These are phyloP conservation scores for Egretta garzetta DNA, from an alignment of 2,113 vertebrate species.

Conservation along the genomic window DNA sequence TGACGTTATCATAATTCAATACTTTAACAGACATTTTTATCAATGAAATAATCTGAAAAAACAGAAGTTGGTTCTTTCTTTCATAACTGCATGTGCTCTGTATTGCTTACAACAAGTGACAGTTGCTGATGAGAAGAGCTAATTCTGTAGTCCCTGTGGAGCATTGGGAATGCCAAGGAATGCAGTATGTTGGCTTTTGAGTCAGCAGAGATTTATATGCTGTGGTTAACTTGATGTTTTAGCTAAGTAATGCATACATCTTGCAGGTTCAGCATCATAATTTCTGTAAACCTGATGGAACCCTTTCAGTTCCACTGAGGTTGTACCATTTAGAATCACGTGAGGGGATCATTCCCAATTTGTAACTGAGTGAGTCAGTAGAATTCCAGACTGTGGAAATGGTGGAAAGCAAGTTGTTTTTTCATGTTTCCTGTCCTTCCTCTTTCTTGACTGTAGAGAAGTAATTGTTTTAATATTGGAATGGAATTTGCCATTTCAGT, in stretches of 20 bases:
- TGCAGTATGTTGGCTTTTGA: not conserved
- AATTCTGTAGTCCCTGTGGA: not conserved
- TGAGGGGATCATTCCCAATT: not conserved
- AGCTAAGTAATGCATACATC: not conserved
- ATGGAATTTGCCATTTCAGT: not conserved
- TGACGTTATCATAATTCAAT: not conserved
- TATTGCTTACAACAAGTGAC: not conserved
- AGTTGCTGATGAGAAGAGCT: not conserved
- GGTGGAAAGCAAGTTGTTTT: not conserved
- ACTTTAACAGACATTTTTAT: not conserved
- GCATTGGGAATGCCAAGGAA: not conserved
- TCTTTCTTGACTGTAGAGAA: not conserved
- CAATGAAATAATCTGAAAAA: not conserved
- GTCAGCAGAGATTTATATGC: not conserved
- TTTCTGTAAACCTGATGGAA: not conserved
- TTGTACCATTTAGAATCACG: not conserved
- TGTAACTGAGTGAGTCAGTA: not conserved
- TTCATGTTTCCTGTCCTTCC: not conserved
- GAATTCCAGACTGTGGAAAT: not conserved
- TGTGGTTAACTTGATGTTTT: not conserved
- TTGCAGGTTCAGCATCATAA: not conserved
- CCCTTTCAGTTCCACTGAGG: not conserved
- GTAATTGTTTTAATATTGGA: not conserved
- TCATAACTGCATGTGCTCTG: accelerated
- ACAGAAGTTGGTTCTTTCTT: not conserved